Percentiles rank a stretch among this genome's conserved stretches.
Evolutionary conservation across 1,140 invertebrate species (phyloP).

Genomic region (Manduca sexta): DNA sequence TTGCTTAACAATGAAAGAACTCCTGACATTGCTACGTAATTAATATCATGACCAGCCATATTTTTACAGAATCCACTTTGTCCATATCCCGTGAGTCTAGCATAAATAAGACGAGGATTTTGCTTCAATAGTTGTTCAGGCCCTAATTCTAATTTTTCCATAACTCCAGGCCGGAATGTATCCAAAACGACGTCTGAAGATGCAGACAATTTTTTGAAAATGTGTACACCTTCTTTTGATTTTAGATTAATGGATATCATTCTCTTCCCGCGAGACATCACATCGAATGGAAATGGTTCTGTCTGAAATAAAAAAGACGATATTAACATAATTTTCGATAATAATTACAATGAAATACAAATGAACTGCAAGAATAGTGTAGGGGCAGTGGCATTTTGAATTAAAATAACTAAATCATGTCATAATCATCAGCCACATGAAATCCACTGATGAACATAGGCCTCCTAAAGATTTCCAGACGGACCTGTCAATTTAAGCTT

Average conservation of each 20-base stretch:
- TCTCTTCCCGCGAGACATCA: conserved; percentile 87
- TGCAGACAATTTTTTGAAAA: conserved; percentile 82
- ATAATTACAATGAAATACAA: too few species aligned
- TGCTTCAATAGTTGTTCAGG: conserved; percentile 81
- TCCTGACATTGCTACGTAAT: conserved; percentile 93
- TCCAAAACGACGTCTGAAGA: conserved; percentile 94
- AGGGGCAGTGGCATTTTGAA: too few species aligned
- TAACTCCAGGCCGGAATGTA: conserved; percentile 93
- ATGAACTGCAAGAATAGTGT: too few species aligned
- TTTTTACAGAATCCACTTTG: conserved; percentile 84
- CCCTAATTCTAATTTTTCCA: conserved; percentile 94
- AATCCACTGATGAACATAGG: too few species aligned
- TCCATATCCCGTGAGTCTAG: conserved; percentile 93
- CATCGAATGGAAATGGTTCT: conserved; percentile 71
- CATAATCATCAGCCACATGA: too few species aligned
- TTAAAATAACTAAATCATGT: too few species aligned
- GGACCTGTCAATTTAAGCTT: too few species aligned
- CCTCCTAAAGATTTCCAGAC: too few species aligned
- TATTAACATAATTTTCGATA: conserved; percentile 4
- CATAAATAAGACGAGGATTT: conserved; percentile 93
- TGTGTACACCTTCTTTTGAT: conserved; percentile 76
- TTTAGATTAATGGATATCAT: conserved; percentile 91
- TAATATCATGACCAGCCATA: conserved; percentile 98
- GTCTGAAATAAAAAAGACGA: conserved; percentile 40
- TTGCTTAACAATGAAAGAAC: conserved; percentile 88